Evolutionary conservation across 1,140 invertebrate species (phyloP).

Genomic region (Cotesia typhae): DNA sequence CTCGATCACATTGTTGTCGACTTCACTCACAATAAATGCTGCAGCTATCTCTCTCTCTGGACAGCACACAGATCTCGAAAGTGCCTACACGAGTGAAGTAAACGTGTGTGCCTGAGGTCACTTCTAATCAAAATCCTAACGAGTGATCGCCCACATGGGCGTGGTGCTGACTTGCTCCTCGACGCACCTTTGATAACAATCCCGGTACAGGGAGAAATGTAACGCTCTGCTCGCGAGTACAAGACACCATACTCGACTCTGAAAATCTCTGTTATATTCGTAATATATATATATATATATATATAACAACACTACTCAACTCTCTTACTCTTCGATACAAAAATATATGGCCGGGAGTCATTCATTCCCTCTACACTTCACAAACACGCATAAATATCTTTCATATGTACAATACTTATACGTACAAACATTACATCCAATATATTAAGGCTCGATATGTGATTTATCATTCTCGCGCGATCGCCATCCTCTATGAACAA

Average conservation of each 20-base stretch:
- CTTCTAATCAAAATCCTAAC: constrained; percentile 33
- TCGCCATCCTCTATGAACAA: constrained; percentile 26
- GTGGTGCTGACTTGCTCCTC: constrained; percentile 26
- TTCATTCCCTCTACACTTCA: not conserved
- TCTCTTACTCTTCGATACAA: constrained; percentile 6
- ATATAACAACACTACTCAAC: not conserved
- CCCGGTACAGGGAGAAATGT: constrained; percentile 14
- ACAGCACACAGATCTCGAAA: no score
- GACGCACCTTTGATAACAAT: constrained; percentile 31
- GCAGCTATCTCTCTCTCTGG: no score
- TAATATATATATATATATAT: not conserved
- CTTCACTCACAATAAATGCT: no score
- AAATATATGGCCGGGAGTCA: constrained; percentile 20
- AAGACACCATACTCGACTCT: not conserved
- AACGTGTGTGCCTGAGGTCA: constrained; percentile 12
- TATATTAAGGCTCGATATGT: not conserved
- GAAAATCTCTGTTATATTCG: not conserved
- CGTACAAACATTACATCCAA: not conserved
- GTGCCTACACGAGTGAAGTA: no score
- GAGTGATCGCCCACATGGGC: constrained; percentile 33
- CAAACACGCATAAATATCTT: no score
- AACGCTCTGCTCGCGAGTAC: constrained; percentile 12
- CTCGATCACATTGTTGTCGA: no score
- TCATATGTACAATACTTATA: not conserved
- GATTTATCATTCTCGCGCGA: constrained; percentile 30